These are phyloP conservation scores for Thinocorus orbignyianus DNA, from an alignment of 2,113 vertebrate species.

Conservation along the genomic window DNA sequence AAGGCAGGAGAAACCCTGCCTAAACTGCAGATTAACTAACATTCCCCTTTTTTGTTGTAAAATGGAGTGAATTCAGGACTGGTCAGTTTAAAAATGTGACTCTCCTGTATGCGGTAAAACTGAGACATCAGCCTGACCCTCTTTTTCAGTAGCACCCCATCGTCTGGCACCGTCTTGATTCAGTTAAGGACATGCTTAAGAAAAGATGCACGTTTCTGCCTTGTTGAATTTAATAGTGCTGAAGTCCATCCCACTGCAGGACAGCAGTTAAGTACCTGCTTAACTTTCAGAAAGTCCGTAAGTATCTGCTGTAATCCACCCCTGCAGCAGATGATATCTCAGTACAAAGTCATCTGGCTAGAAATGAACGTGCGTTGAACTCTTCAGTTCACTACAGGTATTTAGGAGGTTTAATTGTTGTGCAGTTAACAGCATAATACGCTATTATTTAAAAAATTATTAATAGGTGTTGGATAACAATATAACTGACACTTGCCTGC, in stretches of 20 bases:
- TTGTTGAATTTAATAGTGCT: slow-evolving; percentile 17
- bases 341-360: neutral
- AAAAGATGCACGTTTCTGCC: slow-evolving; percentile 54
- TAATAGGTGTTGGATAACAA: neutral
- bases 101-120: neutral
- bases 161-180: neutral
- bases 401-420: neutral
- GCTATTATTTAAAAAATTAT: neutral
- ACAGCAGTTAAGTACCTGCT: slow-evolving; percentile 34
- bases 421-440: neutral
- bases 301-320: slow-evolving; percentile 10
- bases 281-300: slow-evolving; percentile 48
- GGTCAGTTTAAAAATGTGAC: neutral
- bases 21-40: neutral
- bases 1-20: neutral
- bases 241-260: slow-evolving; percentile 35
- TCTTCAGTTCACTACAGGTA: neutral
- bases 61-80: neutral
- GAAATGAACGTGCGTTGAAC: neutral
- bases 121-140: neutral
- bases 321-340: neutral
- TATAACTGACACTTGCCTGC: neutral
- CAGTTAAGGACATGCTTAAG: slow-evolving; percentile 42
- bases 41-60: neutral
- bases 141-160: neutral